These are phyloP conservation scores for Sipha flava DNA, from an alignment of 1,140 invertebrate genomes.

Conservation along the genomic window DNA sequence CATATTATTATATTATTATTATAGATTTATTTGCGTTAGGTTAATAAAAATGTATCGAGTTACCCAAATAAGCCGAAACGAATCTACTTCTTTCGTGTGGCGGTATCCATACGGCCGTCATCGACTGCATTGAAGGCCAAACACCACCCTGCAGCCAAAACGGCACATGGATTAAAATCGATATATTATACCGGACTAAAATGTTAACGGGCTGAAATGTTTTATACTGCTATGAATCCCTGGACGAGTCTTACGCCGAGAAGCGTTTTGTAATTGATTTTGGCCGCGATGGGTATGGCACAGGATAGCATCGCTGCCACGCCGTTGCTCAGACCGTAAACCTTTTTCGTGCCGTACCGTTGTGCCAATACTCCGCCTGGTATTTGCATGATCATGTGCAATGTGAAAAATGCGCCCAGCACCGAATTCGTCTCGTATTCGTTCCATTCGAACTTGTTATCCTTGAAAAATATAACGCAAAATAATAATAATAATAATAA, in stretches of 20 bases:
- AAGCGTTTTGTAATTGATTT: constrained; percentile 51
- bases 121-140: constrained; percentile 73
- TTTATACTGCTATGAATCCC: constrained; percentile 61
- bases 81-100: constrained; percentile 67
- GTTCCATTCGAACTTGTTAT: constrained; percentile 54
- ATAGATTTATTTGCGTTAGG: too few relatives aligned
- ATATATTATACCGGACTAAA: background rate
- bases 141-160: constrained; percentile 59
- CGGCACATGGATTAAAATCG: background rate
- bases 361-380: constrained; percentile 65
- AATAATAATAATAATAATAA: too few relatives aligned
- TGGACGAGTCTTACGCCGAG: constrained; percentile 60
- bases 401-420: constrained; percentile 64
- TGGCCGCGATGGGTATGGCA: constrained; percentile 56
- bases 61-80: constrained; percentile 60
- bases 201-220: too few relatives aligned
- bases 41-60: constrained; percentile 36
- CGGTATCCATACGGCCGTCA: constrained; percentile 76
- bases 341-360: constrained; percentile 59
- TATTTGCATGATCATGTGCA: constrained; percentile 62
- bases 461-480: too few relatives aligned
- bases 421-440: constrained; percentile 57
- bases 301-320: constrained; percentile 60
- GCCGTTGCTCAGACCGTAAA: constrained; percentile 62
- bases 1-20: too few relatives aligned